Conservation (phyloP, 2,113 vertebrate species). For the Peromyscus polionotus region DNA sequence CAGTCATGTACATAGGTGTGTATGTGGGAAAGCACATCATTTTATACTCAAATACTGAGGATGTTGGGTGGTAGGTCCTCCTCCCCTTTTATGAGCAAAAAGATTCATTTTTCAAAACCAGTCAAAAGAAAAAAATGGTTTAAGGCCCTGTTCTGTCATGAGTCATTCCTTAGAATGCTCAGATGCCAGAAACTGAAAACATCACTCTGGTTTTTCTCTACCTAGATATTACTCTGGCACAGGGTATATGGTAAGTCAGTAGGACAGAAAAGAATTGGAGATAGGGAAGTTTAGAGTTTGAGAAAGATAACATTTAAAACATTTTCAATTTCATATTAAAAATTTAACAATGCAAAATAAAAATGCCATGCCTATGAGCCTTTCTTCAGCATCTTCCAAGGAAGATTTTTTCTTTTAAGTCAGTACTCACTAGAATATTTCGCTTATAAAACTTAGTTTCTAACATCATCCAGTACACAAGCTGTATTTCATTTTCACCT, state of each 20-base stretch:
- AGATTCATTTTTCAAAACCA: slow-evolving; percentile 20
- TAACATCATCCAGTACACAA: neutral
- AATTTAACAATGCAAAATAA: neutral
- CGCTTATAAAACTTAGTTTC: slow-evolving; percentile 10
- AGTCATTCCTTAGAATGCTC: slow-evolving; percentile 38
- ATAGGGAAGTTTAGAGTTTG: neutral
- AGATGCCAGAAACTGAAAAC: slow-evolving; percentile 12
- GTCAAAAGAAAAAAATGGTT: slow-evolving; percentile 27
- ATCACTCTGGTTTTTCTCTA: neutral
- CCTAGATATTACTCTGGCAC: neutral
- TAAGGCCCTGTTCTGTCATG: slow-evolving; percentile 20
- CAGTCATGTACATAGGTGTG: neutral
- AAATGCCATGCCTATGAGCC: neutral
- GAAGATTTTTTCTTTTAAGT: neutral
- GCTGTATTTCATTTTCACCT: slow-evolving; percentile 12
- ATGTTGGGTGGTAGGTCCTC: neutral
- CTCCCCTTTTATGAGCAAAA: neutral
- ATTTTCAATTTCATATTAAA: slow-evolving; percentile 32
- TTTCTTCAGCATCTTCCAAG: neutral
- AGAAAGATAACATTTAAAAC: neutral
- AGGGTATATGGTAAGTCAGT: neutral
- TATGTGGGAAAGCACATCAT: neutral
- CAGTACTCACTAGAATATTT: neutral
- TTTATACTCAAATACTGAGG: neutral
- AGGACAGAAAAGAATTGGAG: slow-evolving; percentile 22